Base-by-base conservation (phyloP, 2,113 vertebrate genomes). In the Pardalotus punctatus region DNA sequence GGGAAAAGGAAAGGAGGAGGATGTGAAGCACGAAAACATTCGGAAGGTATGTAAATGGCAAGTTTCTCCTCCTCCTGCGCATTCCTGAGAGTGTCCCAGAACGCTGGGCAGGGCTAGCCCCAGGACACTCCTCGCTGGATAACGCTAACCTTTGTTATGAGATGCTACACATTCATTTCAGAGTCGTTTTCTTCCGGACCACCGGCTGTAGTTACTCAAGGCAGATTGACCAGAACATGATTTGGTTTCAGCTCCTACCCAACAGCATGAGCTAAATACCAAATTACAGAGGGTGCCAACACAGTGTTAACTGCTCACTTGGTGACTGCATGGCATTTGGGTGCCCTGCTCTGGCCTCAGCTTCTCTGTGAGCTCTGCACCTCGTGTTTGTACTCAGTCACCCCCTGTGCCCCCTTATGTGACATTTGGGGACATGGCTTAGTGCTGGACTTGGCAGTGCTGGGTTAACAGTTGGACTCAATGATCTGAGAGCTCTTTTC, bases 131-230 rank as follows among this genome's bases (percentile, higher is more conserved):
- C 90, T 90, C 74, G 61, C 71, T 88, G 78, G 61, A 14, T 96
- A 97, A 88, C 4, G 13, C 94, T 80, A 88, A 97, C 90, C 65
- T 94, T 91, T 84, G 74, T 89, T 94, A 81, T 78, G 94, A 96
- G 86, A 96, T 67, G 70, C 77, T 93, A 77, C 70, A 96, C 86
- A 88, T 92, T 94, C 27, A 96, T 96, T 95, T 96, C 93, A 95
- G 96, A 96, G 86, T 86, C 24, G 50, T 97, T 96, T 93, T 97
- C 91, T 97, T 98, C 96, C 13, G 11, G 79, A 79, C 84, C 84
- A 45, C 88, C 95, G 97, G 96, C 95, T 97, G 91, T 61, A 85
- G 88, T 87, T 96, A 74, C 92, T 98, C 94, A 95, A 87, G 81
- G 72, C 80, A 94, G 86, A 97, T 97, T 96, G 97, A 97, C 62